These are phyloP conservation scores for Rafetus swinhoei DNA, from an alignment of 2,113 vertebrate species.

Conservation along the genomic window DNA sequence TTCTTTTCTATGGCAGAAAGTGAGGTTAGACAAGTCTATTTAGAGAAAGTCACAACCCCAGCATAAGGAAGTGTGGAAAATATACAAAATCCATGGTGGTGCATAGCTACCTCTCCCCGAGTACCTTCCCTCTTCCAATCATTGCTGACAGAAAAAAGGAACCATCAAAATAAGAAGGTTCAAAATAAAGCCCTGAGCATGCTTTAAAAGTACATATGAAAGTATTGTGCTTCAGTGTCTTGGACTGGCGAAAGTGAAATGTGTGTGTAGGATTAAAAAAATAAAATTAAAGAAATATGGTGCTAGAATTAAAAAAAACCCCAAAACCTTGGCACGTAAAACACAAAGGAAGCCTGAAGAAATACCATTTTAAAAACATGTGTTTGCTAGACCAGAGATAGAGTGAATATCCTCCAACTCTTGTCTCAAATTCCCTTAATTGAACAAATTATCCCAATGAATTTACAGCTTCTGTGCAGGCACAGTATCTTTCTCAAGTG, in stretches of 20 bases:
- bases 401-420: neutral
- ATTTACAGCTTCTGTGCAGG: neutral
- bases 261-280: no score
- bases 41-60: conserved; percentile 10
- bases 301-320: neutral
- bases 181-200: conserved; percentile 22
- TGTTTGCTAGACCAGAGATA: neutral
- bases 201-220: conserved; percentile 7
- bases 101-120: neutral
- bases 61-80: conserved; percentile 21
- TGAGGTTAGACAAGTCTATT: conserved; percentile 38
- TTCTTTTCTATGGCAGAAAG: conserved; percentile 16
- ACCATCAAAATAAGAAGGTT: conserved; percentile 32
- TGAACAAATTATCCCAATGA: neutral
- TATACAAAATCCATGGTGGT: neutral
- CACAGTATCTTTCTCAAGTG: neutral
- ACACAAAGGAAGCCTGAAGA: neutral
- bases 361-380: neutral
- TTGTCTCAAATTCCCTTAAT: neutral
- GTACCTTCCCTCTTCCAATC: neutral
- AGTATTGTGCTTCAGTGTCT: neutral
- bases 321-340: neutral
- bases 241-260: neutral
- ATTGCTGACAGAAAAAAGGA: conserved; percentile 38
- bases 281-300: neutral